Conservation (phyloP, 2,888 invertebrate genomes). For the Nemotelus nigrinus region DNA sequence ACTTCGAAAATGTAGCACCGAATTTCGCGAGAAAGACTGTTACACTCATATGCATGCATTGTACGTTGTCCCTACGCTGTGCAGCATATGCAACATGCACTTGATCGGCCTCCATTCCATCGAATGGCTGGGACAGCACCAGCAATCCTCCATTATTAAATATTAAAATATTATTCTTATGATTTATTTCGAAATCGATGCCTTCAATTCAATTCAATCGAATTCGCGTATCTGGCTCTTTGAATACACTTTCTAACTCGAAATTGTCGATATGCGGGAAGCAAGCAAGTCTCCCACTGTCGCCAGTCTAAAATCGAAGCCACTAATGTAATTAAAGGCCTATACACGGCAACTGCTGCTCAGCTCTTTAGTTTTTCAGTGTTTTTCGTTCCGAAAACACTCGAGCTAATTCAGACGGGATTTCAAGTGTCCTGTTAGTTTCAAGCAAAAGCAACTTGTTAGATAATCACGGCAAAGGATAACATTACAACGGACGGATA, state of each 20-base stretch:
- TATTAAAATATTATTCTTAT: too few relatives aligned
- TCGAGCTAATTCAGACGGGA: conserved; percentile 48
- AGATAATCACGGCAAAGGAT: conserved; percentile 14
- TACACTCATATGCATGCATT: background rate
- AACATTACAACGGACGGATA: background rate
- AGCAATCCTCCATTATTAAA: too few relatives aligned
- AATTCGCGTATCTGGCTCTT: too few relatives aligned
- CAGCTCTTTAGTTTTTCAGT: conserved; percentile 59
- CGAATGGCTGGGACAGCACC: too few relatives aligned
- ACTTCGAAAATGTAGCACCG: background rate
- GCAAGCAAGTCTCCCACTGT: background rate
- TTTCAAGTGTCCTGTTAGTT: conserved; percentile 5
- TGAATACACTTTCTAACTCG: too few relatives aligned
- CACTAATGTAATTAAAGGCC: conserved; percentile 63
- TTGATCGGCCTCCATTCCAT: background rate
- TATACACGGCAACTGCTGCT: conserved; percentile 54
- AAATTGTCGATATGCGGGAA: too few relatives aligned
- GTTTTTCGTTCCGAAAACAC: conserved; percentile 60
- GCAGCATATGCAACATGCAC: background rate
- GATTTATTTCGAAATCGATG: too few relatives aligned
- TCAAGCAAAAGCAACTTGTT: background rate
- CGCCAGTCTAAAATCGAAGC: conserved; percentile 26
- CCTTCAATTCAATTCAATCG: too few relatives aligned
- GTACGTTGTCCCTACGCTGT: background rate
- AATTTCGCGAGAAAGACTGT: background rate